Evolutionary conservation across 2,888 invertebrate species (phyloP).

Genomic region (Prionchulus punctatus): DNA sequence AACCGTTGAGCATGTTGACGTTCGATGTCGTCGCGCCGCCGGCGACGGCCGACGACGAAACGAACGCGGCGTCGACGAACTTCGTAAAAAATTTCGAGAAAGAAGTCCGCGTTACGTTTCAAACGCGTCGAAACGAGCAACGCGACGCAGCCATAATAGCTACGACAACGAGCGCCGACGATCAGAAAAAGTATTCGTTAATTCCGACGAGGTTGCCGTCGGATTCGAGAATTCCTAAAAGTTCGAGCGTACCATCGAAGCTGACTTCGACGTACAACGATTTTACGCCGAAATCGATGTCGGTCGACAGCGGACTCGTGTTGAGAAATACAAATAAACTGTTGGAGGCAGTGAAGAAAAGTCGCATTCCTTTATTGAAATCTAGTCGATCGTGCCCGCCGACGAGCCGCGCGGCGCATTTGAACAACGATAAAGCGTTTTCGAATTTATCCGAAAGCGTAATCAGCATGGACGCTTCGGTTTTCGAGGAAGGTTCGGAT

Average conservation of each 20-base stretch:
- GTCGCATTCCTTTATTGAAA: not conserved
- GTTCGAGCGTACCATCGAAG: constrained; percentile 22
- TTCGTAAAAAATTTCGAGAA: too few species aligned
- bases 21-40: constrained; percentile 42
- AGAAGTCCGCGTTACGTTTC: constrained; percentile 13
- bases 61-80: not conserved
- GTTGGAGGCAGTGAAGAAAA: not conserved
- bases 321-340: not conserved
- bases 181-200: not conserved
- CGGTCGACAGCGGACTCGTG: not conserved
- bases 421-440: not conserved
- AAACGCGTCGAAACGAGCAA: not conserved
- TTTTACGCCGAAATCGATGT: not conserved
- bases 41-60: not conserved
- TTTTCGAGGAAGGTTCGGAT: not conserved
- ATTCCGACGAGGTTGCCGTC: constrained; percentile 10
- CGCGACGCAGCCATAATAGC: not conserved
- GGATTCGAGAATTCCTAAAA: constrained; percentile 29
- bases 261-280: not conserved
- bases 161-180: not conserved
- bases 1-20: constrained; percentile 59
- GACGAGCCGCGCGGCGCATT: not conserved
- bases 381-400: not conserved
- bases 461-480: not conserved
- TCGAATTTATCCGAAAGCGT: not conserved